Evolutionary conservation across 2,113 vertebrate genomes (phyloP), one percentile per base, ranked within the genome.

Genomic region (Perca schrenkii): DNA sequence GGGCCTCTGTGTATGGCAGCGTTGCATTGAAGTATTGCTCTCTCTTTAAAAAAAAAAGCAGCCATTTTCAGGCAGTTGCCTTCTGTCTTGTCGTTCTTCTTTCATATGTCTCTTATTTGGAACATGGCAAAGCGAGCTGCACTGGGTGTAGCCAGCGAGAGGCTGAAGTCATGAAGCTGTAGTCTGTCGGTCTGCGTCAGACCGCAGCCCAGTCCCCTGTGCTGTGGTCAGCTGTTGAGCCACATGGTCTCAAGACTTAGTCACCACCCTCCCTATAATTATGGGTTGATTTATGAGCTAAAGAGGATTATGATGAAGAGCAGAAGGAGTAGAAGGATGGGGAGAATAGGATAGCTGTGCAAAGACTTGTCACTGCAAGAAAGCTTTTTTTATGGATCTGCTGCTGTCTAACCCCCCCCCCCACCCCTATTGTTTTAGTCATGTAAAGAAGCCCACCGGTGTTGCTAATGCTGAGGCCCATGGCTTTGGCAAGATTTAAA

Each of bases 181-280:
- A 50, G 56, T 80, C 65, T 56, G 61, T 69, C 21, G 4, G 65
- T 50, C 74, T 64, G 31, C 28, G 70, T 57, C 49, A 75, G 64
- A 61, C 86, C 17, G 0, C 66, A 74, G 64, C 80, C 53, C 77
- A 73, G 77, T 84, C 82, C 71, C 85, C 79, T 84, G 82, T 70
- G 46, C 66, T 88, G 40, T 67, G 75, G 85, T 91, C 91, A 92
- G 84, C 86, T 92, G 91, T 83, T 86, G 69, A 86, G 62, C 84
- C 89, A 88, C 86, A 82, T 79, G 89, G 57, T 79, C 79, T 46
- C 57, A 54, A 71, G 84, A 82, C 75, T 82, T 73, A 75, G 77
- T 87, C 85, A 49, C 69, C 77, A 80, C 60, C 75, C 72, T 82
- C 69, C 60, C 57, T 86, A 69, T 88, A 77, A 91, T 91, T 88